A percentile compares a stretch with the other conserved stretches of the same genome.
Evolutionary conservation across 2,888 invertebrate species (phyloP).

Genomic region (Chymomyza caudatula): DNA sequence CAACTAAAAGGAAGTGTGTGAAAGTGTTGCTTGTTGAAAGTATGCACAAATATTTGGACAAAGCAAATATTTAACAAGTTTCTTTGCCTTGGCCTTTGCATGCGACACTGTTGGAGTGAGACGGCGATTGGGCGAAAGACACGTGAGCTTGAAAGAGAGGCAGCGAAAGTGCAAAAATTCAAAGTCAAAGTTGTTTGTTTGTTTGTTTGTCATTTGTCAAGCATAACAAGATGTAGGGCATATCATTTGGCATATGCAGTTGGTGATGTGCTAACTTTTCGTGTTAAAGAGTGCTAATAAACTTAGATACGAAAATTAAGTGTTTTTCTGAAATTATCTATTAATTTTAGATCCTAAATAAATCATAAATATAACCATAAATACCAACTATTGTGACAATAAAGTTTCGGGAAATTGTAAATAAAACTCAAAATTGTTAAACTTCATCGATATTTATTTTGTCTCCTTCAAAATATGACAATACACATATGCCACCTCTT

Average conservation of each 20-base stretch:
- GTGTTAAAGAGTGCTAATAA: not conserved
- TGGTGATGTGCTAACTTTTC: not conserved
- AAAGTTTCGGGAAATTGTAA: too few species aligned
- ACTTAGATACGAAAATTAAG: too few species aligned
- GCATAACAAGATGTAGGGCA: not conserved
- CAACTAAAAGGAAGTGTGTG: constrained; percentile 28
- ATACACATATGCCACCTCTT: too few species aligned
- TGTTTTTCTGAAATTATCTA: too few species aligned
- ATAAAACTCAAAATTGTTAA: too few species aligned
- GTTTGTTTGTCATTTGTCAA: constrained; percentile 33
- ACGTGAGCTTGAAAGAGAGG: not conserved
- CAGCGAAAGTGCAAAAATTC: constrained; percentile 40
- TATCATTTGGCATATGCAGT: not conserved
- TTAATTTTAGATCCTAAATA: too few species aligned
- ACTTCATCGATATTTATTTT: too few species aligned
- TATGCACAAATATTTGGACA: constrained; percentile 63
- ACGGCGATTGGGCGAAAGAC: not conserved
- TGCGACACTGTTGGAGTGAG: constrained; percentile 9
- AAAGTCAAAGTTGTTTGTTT: constrained; percentile 61
- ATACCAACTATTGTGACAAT: too few species aligned
- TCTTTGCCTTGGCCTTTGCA: constrained; percentile 55
- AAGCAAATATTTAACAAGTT: constrained; percentile 63
- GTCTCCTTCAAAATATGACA: too few species aligned
- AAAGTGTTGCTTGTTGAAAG: constrained; percentile 46
- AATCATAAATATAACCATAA: too few species aligned